Base-by-base conservation (phyloP, 2,113 vertebrate species). In the Dissostichus mawsoni region DNA sequence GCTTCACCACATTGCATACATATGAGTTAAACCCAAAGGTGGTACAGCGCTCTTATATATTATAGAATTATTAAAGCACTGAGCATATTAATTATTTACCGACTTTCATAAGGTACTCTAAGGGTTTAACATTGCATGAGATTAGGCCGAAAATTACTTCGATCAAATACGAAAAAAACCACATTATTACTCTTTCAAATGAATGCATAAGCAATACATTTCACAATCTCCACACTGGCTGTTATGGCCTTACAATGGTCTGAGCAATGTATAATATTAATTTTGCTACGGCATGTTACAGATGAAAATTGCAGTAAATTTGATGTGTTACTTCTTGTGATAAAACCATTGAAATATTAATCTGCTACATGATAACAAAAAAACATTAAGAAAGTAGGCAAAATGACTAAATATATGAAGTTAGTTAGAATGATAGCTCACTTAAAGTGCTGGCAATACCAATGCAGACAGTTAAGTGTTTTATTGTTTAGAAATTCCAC, bases 81-180 rank as follows among this genome's bases (percentile, higher is more conserved):
- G 66, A 78, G 57, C 17, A 63, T 74, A 82, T 88, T 20, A 78
- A 92, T 83, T 80, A 89, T 91, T 88, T 66, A 89, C 14, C 33
- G 45, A 67, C 61, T 58, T 71, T 41, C n/a, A 77, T 50, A 14
- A 20, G 64, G 6, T 16, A 45, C 58, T 74, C 16, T 48, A 14
- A 57, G 20, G 63, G 51, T 41, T 57, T 25, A 65, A 72, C 33
- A 59, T 14, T 57, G 50, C 23, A 68, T 36, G 48, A 58, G 48
- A 52, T 66, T 58, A 69, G 10, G 53, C 20, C 67, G 36, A 57
- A 71, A 61, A 41, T 25, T 10, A 17, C 2, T 20, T 69, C 20
- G 20, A 47, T 55, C 3, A 33, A 25, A 69, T 12, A 29, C 10
- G 41, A 45, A 44, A 51, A 45, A 58, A n/a, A 18, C 48, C 12